Evolutionary conservation across 2,797 vertebrate species (phyloP).

Genomic region (Numenius phaeopus): DNA sequence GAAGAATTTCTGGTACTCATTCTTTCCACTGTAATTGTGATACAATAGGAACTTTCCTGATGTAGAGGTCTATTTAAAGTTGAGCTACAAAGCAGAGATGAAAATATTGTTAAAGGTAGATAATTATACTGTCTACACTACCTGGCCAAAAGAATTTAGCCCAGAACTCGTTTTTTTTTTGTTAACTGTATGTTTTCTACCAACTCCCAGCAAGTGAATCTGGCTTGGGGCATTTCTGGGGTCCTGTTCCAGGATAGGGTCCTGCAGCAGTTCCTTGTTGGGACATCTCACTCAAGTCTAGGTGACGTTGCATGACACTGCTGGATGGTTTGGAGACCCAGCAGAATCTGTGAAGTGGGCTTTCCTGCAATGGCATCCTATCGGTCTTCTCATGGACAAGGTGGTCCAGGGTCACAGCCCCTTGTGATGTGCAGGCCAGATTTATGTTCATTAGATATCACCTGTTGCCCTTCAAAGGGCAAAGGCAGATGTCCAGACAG

Average conservation of each 20-base stretch:
- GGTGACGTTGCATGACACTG: fast-evolving
- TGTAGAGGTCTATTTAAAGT: not conserved
- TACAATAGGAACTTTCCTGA: not conserved
- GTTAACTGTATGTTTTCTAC: not conserved
- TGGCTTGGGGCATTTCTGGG: not conserved
- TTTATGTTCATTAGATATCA: not conserved
- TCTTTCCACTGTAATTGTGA: not conserved
- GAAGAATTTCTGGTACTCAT: not conserved
- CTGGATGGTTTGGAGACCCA: not conserved
- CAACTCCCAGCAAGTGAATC: not conserved
- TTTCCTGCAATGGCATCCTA: not conserved
- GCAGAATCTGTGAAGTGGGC: not conserved
- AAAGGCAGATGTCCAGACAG: not conserved
- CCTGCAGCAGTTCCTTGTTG: not conserved
- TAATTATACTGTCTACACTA: not conserved
- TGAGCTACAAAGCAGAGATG: not conserved
- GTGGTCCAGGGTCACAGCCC: not conserved
- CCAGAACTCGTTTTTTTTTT: not conserved
- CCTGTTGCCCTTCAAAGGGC: not conserved
- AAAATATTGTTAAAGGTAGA: not conserved
- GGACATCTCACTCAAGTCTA: not conserved
- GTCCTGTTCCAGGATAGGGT: not conserved
- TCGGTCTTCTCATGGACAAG: fast-evolving
- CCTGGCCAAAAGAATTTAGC: not conserved
- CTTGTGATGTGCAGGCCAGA: not conserved